A percentile compares a stretch with the other conserved stretches of the same genome.
These are phyloP conservation scores for Mergus octosetaceus DNA, from an alignment of 2,797 vertebrate genomes.

Conservation along the genomic window DNA sequence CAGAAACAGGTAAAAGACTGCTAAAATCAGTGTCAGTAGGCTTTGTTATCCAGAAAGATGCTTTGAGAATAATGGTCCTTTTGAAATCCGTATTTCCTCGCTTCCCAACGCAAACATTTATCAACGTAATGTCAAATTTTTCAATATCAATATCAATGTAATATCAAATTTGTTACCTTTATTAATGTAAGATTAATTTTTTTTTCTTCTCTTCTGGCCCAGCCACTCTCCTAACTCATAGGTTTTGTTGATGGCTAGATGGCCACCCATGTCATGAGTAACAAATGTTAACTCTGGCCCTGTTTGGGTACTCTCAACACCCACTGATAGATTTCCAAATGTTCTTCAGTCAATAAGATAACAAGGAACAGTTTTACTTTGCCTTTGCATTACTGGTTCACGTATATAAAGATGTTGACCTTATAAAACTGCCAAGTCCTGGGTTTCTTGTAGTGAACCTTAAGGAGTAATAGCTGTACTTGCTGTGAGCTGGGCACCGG, in stretches of 20 bases:
- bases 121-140: too few species aligned
- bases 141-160: too few species aligned
- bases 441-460: background rate
- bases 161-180: too few species aligned
- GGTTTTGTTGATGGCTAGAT: background rate
- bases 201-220: background rate
- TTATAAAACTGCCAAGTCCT: background rate
- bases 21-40: background rate
- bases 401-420: background rate
- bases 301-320: background rate
- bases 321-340: background rate
- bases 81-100: background rate
- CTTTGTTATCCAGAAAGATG: background rate
- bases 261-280: background rate
- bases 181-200: too few species aligned
- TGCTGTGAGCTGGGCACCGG: background rate
- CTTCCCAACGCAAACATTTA: background rate
- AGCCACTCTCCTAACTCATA: background rate
- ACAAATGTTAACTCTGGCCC: background rate
- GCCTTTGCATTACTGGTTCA: background rate
- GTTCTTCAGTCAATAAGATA: background rate
- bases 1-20: background rate
- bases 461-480: slow-evolving; percentile 25
- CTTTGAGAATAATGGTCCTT: background rate
- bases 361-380: background rate